Evolutionary conservation across 35 echinoderm and acorn worm species (phyloP).

Genomic region (Anneissia japonica): DNA sequence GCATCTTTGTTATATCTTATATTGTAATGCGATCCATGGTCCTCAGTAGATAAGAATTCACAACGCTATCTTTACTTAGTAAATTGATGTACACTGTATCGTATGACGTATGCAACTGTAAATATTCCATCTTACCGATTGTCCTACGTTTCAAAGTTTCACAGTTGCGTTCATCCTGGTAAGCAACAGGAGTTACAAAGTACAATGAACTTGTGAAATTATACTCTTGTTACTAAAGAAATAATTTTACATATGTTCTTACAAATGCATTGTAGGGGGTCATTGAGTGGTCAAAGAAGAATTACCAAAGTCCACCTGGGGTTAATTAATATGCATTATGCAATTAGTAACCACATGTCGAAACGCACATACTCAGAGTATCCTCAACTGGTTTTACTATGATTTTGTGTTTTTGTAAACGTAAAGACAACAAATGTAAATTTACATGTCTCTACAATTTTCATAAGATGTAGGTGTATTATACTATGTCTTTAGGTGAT

Average conservation of each 20-base stretch:
- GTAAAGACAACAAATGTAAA: neutral
- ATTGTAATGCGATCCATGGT: neutral
- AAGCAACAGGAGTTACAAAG: neutral
- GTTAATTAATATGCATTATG: neutral
- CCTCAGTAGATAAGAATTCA: neutral
- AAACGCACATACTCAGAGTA: neutral
- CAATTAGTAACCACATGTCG: neutral
- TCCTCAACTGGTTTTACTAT: neutral
- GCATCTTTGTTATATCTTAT: neutral
- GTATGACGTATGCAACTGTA: neutral
- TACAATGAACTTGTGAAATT: neutral
- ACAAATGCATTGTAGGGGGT: neutral
- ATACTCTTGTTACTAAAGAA: neutral
- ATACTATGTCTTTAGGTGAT: too few species aligned
- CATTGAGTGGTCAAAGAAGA: neutral
- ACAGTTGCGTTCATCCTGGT: neutral
- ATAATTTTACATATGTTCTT: neutral
- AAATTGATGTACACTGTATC: neutral
- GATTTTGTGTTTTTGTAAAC: neutral
- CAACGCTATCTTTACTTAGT: neutral
- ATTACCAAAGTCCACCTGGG: neutral
- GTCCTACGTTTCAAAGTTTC: too few species aligned
- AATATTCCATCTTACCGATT: neutral
- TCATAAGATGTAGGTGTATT: too few species aligned
- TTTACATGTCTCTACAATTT: too few species aligned